Evolutionary conservation across 2,888 invertebrate species (phyloP), one percentile per base, ranked within the genome.

Genomic region (Pediacus dermestoides): DNA sequence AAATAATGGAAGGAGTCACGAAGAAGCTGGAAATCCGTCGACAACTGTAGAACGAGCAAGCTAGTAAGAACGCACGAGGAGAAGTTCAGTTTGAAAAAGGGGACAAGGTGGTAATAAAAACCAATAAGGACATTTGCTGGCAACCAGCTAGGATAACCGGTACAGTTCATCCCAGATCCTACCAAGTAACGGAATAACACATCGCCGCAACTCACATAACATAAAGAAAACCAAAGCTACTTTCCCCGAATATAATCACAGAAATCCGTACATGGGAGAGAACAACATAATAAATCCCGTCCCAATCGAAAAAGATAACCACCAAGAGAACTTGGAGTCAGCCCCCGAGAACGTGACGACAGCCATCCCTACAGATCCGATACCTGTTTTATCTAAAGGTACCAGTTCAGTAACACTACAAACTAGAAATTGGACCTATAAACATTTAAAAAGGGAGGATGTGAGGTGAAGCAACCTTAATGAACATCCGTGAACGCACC

Each of bases 181-280:
- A 7, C 21, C 6, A 18, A n/a, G n/a, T 18, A 18, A 18, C 21
- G 21, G 21, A 18, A 18, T 7, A 18, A 18, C 21, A n/a, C n/a
- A 18, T 18, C 21, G 21, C n/a, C 21, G 21, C 6, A 18, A 18
- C 21, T 7, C 21, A n/a, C 21, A 18, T n/a, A n/a, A 18, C n/a
- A n/a, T 18, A 18, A 18, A 18, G 21, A 18, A 18, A 18, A 18
- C 21, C 21, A n/a, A 18, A 18, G 21, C 21, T 18, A 18, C 21
- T 6, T 18, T 18, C n/a, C 21, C 21, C 6, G 21, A 18, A 18
- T 7, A 18, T 18, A 18, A 18, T n/a, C 6, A 7, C n/a, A 6
- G 21, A n/a, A n/a, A 18, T n/a, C 21, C 21, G n/a, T 18, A 18
- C 21, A n/a, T n/a, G n/a, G n/a, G n/a, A n/a, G n/a, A n/a, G n/a